phyloP scores from a whole-genome alignment of 2,113 vertebrate genomes.

The Machaerirhynchus nigripectus region DNA sequence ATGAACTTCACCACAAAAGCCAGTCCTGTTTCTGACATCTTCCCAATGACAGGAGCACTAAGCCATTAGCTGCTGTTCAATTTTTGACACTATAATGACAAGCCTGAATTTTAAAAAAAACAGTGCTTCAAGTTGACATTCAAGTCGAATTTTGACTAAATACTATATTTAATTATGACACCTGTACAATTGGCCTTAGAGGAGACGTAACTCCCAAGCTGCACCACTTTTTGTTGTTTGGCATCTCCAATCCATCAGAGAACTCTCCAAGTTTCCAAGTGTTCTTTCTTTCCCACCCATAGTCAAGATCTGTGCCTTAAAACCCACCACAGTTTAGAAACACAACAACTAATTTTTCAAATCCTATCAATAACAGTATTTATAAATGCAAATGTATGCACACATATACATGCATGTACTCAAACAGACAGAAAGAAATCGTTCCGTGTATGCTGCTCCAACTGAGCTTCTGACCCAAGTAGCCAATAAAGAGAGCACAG shows the following conservation, averaged over 20 bases:
- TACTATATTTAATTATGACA: not conserved
- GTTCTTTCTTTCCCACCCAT: not conserved
- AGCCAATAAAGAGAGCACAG: not conserved
- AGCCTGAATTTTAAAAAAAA: not conserved
- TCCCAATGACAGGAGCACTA: not conserved
- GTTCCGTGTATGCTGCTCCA: not conserved
- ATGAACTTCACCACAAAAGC: not conserved
- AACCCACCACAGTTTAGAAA: not conserved
- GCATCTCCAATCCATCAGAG: not conserved
- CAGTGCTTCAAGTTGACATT: not conserved
- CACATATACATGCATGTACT: not conserved
- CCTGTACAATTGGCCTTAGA: not conserved
- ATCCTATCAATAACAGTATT: not conserved
- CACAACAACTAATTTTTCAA: not conserved
- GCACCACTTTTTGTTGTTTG: not conserved
- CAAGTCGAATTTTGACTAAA: not conserved
- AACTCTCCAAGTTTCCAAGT: not conserved
- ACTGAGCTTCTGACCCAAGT: not conserved
- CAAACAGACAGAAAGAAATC: not conserved
- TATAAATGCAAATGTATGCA: not conserved
- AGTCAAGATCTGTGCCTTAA: not conserved
- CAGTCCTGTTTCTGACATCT: not conserved
- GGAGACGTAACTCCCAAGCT: not conserved
- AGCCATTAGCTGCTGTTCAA: fast-evolving
- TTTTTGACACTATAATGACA: not conserved